These are phyloP conservation scores for Trachelus troglodyta DNA, from an alignment of 2,888 invertebrate genomes.

Conservation along the genomic window DNA sequence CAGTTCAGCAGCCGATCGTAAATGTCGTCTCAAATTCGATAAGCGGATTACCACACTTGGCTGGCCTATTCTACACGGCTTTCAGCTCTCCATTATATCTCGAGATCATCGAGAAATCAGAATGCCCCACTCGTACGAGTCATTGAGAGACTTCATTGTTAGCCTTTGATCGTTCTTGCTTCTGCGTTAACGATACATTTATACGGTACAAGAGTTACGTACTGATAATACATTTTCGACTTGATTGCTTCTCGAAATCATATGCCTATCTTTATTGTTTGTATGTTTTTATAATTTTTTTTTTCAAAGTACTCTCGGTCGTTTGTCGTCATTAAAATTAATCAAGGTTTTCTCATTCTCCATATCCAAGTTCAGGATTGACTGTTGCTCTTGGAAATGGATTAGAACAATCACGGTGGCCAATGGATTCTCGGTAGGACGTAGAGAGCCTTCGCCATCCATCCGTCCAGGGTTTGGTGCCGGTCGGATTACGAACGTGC, in stretches of 20 bases:
- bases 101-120: slow-evolving; percentile 29
- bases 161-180: neutral
- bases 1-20: slow-evolving; percentile 33
- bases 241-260: neutral
- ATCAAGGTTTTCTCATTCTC: slow-evolving; percentile 17
- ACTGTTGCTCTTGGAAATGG: slow-evolving; percentile 6
- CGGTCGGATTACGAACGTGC: slow-evolving; percentile 8
- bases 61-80: slow-evolving; percentile 37
- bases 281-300: neutral
- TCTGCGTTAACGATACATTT: neutral
- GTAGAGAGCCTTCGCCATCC: neutral
- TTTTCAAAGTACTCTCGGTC: neutral
- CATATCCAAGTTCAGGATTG: neutral
- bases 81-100: slow-evolving; percentile 36
- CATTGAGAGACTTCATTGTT: neutral
- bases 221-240: neutral
- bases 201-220: neutral
- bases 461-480: neutral
- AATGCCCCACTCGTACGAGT: neutral
- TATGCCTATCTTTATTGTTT: neutral
- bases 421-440: neutral
- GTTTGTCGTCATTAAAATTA: neutral
- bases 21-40: slow-evolving; percentile 36
- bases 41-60: slow-evolving; percentile 48
- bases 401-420: neutral